phyloP scores from a whole-genome alignment of 2,797 vertebrate species.

The Adrianichthys oophorus region DNA sequence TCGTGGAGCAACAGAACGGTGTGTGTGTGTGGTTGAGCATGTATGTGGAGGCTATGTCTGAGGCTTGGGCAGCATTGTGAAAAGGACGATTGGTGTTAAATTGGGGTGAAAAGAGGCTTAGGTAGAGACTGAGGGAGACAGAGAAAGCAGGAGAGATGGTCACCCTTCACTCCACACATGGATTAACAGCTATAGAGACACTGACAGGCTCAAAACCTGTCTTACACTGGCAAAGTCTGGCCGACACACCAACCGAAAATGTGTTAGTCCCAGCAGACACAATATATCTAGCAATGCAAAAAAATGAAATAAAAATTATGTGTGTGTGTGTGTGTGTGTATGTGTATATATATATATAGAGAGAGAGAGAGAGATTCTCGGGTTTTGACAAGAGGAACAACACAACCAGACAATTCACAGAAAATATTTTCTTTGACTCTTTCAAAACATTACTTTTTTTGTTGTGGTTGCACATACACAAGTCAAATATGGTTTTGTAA shows the following conservation, averaged over 20 bases:
- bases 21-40: slow-evolving; percentile 16
- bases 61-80: slow-evolving; percentile 56
- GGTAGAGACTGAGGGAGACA: slow-evolving; percentile 43
- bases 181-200: slow-evolving; percentile 72
- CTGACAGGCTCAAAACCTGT: slow-evolving; percentile 60
- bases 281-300: slow-evolving; percentile 32
- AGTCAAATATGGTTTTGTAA: too few species aligned
- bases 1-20: not conserved
- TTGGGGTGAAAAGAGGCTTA: slow-evolving; percentile 76
- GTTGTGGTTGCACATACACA: too few species aligned
- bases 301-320: slow-evolving; percentile 14
- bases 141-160: slow-evolving; percentile 53
- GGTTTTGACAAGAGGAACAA: too few species aligned
- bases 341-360: too few species aligned
- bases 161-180: slow-evolving; percentile 74
- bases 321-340: not conserved
- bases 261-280: slow-evolving; percentile 27
- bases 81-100: slow-evolving; percentile 74
- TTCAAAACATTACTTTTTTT: too few species aligned
- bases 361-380: too few species aligned
- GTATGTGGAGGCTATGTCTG: slow-evolving; percentile 30
- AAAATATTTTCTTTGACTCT: too few species aligned
- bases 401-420: too few species aligned
- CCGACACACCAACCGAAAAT: slow-evolving; percentile 24
- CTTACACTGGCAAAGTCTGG: slow-evolving; percentile 54